Base-by-base conservation (phyloP, 2,113 vertebrate species). In the Ibidorhyncha struthersii region DNA sequence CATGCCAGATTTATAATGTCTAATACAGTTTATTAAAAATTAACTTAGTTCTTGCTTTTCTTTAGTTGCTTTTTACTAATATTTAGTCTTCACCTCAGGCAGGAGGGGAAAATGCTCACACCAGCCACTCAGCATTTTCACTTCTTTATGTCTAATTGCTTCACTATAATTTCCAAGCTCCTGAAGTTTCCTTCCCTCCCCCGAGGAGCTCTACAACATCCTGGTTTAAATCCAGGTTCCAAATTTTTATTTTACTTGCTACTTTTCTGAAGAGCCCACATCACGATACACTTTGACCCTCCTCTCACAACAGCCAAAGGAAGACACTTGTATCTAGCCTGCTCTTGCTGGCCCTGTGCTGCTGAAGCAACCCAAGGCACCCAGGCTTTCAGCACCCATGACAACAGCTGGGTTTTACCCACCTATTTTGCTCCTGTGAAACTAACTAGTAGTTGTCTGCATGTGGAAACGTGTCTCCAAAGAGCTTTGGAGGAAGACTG, bases 101-200 rank as follows among this genome's bases (percentile, higher is more conserved):
- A 96, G 58, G 36, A 85, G 0, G 9, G 62, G 38, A 89, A 93
- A 90, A 73, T 0, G 0, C 69, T 81, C 84, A 76, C 0, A 0
- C 34, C 12, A 73, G 40, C 21, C 70, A 85, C 62, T 77, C 85
- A 49, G 58, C 38, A 41, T 80, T 92, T 87, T 93, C 41, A 53
- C 13, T 82, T n/a, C 49, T 73, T 90, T 72, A 72, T 21, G 62
- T 34, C 82, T 83, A 93, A 86, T 38, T 77, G 45, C 53, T 69
- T 85, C 67, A 52, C 85, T 80, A n/a, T 14, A 82, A 93, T 91
- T 72, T 87, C 65, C 66, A 91, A 73, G 79, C 34, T 93, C 62
- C 49, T 40, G 3, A 74, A 95, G 67, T 74, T 95, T 89, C 69
- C 79, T 84, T 79, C 77, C 59, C 53, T 84, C 8, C 52, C 34